Conservation (phyloP, 2,888 invertebrate genomes). For the Ectobius pallidus region DNA sequence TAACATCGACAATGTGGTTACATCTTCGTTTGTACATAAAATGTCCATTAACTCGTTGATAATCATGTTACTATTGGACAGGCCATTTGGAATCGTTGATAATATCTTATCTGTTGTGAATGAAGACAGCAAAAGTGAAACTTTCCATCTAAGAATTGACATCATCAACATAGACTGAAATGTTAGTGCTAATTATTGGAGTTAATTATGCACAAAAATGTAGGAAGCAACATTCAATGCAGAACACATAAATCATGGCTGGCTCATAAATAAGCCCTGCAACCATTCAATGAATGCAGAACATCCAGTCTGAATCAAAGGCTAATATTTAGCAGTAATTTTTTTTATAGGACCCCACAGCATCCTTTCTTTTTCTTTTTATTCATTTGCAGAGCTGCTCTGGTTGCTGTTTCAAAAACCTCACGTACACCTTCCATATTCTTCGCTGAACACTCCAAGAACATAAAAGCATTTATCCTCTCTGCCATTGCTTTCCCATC, state of each 20-base stretch:
- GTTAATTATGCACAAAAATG: background rate
- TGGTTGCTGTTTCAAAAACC: slow-evolving; percentile 98
- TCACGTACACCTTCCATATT: slow-evolving; percentile 99
- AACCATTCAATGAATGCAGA: too few species aligned
- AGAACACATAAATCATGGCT: background rate
- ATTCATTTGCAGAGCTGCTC: slow-evolving; percentile 95
- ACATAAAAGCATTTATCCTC: slow-evolving; percentile 97
- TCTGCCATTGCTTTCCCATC: slow-evolving; percentile 98
- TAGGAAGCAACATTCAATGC: background rate
- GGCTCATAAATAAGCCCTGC: background rate
- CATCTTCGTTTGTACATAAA: too few species aligned
- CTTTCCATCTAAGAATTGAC: too few species aligned
- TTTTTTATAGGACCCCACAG: slow-evolving; percentile 86
- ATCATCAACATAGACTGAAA: background rate
- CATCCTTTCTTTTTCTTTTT: slow-evolving; percentile 89
- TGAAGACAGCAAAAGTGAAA: too few species aligned
- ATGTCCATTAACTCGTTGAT: too few species aligned
- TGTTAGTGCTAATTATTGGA: background rate
- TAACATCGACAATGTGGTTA: too few species aligned
- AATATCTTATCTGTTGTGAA: background rate
- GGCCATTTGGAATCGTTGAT: background rate
- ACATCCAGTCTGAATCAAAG: background rate
- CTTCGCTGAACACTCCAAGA: slow-evolving; percentile 98
- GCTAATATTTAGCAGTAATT: background rate
- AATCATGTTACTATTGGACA: background rate